Base-by-base conservation (phyloP, 2,797 vertebrate genomes). In the Nyctalus aviator region DNA sequence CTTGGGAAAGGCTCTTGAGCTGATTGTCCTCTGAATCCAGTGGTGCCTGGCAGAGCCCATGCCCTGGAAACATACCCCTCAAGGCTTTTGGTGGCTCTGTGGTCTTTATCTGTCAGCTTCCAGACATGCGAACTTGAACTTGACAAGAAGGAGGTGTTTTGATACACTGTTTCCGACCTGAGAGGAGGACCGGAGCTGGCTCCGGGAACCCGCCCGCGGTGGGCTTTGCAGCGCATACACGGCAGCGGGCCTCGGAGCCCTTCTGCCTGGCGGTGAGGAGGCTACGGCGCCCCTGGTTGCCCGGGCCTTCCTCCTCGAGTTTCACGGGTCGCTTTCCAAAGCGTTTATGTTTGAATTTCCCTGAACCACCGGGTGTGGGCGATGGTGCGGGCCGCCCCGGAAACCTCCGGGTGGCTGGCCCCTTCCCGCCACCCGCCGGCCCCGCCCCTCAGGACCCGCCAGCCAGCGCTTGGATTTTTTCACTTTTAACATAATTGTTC, bases 291-390 rank as follows among this genome's bases (percentile, higher is more conserved):
- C 66, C 64, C 12, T 64, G 10, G n/a, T 0, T 1, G 3, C 15
- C 73, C 25, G 0, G 18, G 55, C 23, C 30, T 21, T 48, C 44
- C 44, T 44, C 44, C 44, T 9, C 0, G 23, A 57, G 57, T 48
- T 27, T 5, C 2, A 35, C 32, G 18, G 3, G 37, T 0, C 32
- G 69, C 50, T 6, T 25, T 8, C 20, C 4, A 0, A 69, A 73
- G 90, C 93, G 97, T 97, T 97, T 85, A 94, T 30, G 3, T 97
- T 97, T 96, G 96, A 97, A 97, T 97, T 94, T 97, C 93, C 93
- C 96, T 50, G 86, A 87, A 89, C 84, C 8, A 83, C 84, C 5
- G 59, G 10, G 30, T 14, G 69, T 59, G 35, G 94, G 75, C 32
- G 11, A 77, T 1, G 72, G 91, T 62, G 7, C 48, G 3, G 59